Percentiles rank a stretch among this genome's conserved stretches.
Evolutionary conservation across 2,113 vertebrate genomes (phyloP).

Genomic region (Oostethus manadensis): DNA sequence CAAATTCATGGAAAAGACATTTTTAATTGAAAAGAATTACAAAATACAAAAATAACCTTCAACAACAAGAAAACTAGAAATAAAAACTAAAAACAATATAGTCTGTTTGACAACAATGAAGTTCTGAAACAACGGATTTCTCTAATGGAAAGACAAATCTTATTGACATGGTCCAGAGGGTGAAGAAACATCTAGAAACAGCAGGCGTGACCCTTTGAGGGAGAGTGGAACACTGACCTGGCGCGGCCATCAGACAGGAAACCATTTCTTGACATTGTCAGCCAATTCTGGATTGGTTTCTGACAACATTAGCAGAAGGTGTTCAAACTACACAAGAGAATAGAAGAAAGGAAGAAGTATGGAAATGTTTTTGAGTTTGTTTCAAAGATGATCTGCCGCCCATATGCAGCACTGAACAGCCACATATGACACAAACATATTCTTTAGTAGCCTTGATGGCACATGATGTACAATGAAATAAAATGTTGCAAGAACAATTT

Average conservation of each 20-base stretch:
- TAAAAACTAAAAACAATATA: neutral
- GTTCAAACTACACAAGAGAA: slow-evolving; percentile 75
- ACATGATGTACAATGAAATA: neutral
- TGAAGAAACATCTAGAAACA: slow-evolving; percentile 35
- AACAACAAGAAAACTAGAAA: slow-evolving; percentile 16
- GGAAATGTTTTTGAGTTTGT: neutral
- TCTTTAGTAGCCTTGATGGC: neutral
- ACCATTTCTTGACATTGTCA: slow-evolving; percentile 71
- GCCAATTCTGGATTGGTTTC: slow-evolving; percentile 79
- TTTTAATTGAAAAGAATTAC: slow-evolving; percentile 18
- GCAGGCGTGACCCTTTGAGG: slow-evolving; percentile 23
- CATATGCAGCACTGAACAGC: slow-evolving; percentile 12
- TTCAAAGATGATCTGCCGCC: neutral
- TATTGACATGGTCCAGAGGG: neutral
- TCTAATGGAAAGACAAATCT: slow-evolving; percentile 48
- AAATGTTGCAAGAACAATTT: neutral
- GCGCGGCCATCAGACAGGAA: slow-evolving; percentile 62
- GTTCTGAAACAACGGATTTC: slow-evolving; percentile 7
- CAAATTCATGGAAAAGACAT: neutral
- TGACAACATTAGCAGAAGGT: slow-evolving; percentile 75
- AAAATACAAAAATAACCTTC: slow-evolving; percentile 37
- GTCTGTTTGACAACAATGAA: neutral
- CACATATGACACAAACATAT: slow-evolving; percentile 1
- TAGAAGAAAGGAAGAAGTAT: neutral
- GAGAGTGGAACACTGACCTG: slow-evolving; percentile 27